These are phyloP conservation scores for Euphonia xanthogaster DNA, from an alignment of 2,797 vertebrate genomes.

Conservation along the genomic window DNA sequence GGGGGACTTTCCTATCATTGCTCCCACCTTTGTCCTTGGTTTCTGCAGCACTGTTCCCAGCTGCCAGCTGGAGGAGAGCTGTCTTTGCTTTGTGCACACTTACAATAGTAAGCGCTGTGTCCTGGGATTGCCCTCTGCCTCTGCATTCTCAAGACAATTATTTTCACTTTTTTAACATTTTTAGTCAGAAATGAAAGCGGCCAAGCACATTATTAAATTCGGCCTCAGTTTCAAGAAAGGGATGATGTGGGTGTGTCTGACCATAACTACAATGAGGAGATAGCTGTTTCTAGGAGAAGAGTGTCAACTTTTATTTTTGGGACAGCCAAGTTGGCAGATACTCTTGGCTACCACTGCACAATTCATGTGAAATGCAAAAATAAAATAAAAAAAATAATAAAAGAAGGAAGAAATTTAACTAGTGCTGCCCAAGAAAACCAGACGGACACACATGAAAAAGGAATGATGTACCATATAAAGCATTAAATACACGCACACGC, in stretches of 20 bases:
- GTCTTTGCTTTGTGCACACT: background rate
- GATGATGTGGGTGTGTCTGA: slow-evolving; percentile 44
- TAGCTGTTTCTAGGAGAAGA: slow-evolving; percentile 41
- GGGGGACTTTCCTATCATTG: background rate
- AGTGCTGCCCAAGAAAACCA: slow-evolving; percentile 39
- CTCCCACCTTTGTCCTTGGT: background rate
- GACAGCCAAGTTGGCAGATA: slow-evolving; percentile 29
- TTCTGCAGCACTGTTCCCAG: background rate
- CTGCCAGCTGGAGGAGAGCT: background rate
- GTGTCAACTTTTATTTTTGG: slow-evolving; percentile 59
- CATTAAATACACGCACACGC: background rate
- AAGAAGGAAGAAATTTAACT: background rate
- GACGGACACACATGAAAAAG: slow-evolving; percentile 43
- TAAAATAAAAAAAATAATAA: background rate
- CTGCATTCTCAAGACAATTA: background rate
- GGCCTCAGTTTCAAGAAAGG: background rate
- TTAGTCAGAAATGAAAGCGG: background rate
- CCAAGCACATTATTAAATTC: slow-evolving; percentile 34
- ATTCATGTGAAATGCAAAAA: background rate
- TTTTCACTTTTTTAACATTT: slow-evolving; percentile 40
- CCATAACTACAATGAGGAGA: slow-evolving; percentile 28
- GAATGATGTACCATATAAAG: slow-evolving; percentile 38
- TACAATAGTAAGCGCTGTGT: background rate
- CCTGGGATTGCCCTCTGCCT: background rate
- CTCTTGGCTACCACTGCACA: background rate